Evolutionary conservation across 2,113 vertebrate genomes (phyloP).

Genomic region (Salminus brasiliensis): DNA sequence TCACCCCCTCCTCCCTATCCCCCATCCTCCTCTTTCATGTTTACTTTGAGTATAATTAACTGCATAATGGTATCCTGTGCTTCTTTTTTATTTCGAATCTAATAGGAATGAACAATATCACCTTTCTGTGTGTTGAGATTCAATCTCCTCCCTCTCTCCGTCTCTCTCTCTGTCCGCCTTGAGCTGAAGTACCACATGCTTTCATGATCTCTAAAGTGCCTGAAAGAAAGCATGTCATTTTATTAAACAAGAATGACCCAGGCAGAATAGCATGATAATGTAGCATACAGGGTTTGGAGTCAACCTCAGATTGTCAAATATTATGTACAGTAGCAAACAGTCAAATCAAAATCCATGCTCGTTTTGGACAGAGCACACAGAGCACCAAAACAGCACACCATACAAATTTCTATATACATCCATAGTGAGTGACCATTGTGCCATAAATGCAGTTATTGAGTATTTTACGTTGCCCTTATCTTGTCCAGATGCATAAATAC

Average conservation of each 20-base stretch:
- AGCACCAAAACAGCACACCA: too few species aligned
- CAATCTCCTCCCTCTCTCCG: constrained; percentile 13
- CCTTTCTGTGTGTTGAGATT: constrained; percentile 7
- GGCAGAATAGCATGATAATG: background rate
- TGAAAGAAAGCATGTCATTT: constrained; percentile 17
- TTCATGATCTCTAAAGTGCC: constrained; percentile 15
- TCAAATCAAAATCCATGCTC: too few species aligned
- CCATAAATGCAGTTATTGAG: too few species aligned
- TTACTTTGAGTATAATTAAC: constrained; percentile 84
- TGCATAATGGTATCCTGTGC: constrained; percentile 76
- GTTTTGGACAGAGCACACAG: too few species aligned
- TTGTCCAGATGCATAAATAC: too few species aligned
- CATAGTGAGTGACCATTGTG: too few species aligned
- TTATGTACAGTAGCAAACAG: background rate
- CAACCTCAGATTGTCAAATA: too few species aligned
- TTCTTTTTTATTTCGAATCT: constrained; percentile 52
- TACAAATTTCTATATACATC: too few species aligned
- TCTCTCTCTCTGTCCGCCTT: constrained; percentile 15
- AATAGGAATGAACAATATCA: constrained; percentile 25
- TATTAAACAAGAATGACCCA: constrained; percentile 7
- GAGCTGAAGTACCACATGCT: background rate
- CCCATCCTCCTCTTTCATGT: constrained; percentile 79
- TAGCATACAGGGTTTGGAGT: background rate
- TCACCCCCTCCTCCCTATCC: constrained; percentile 75
- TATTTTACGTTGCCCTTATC: too few species aligned